These are phyloP conservation scores for Echinops telfairi DNA, from an alignment of 2,113 vertebrate genomes.

Conservation along the genomic window DNA sequence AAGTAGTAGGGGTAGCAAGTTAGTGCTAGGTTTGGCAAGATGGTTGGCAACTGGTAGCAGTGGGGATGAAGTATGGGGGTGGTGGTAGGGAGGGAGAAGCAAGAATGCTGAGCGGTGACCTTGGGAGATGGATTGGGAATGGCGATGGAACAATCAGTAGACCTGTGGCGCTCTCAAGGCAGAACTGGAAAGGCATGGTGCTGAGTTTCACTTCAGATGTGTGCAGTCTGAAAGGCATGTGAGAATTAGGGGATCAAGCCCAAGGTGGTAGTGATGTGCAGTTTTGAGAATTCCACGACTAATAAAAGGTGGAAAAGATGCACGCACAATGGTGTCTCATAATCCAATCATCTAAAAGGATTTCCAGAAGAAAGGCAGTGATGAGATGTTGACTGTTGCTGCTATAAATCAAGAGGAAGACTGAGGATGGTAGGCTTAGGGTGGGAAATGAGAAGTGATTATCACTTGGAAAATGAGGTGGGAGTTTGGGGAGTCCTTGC, in stretches of 20 bases:
- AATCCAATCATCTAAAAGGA: neutral
- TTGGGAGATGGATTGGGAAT: neutral
- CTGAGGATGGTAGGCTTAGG: neutral
- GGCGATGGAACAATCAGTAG: fast-evolving
- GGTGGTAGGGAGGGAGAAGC: too few species aligned
- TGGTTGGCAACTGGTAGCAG: neutral
- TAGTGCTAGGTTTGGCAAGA: neutral
- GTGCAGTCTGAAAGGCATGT: neutral
- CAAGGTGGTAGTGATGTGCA: neutral
- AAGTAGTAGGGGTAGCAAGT: neutral
- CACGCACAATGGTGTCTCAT: neutral
- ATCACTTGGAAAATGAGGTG: neutral
- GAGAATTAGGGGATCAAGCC: neutral
- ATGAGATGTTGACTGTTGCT: neutral
- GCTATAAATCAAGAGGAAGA: too few species aligned
- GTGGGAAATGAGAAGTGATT: neutral
- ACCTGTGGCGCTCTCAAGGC: neutral
- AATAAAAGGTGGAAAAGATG: neutral
- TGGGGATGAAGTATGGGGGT: neutral
- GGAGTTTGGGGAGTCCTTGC: neutral
- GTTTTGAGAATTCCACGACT: neutral
- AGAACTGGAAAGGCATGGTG: neutral
- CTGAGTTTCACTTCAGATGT: neutral
- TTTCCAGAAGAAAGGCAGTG: neutral
- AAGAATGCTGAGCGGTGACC: neutral